Evolutionary conservation across 2,113 vertebrate species (phyloP).

Genomic region (Rhodinocichla rosea): DNA sequence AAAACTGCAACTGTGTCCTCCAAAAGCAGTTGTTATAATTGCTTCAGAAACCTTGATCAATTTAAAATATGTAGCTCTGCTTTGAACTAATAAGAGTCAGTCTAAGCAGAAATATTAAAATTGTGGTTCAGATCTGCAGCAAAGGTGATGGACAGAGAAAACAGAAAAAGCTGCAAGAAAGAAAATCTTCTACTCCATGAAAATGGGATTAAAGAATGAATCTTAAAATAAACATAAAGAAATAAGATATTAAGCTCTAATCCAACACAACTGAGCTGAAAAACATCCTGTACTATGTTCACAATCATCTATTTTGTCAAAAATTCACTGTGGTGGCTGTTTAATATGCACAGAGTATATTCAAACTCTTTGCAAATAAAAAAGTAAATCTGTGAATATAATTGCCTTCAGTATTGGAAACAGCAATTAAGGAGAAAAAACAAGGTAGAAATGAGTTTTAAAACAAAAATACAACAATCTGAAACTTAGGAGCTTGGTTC

Average conservation of each 20-base stretch:
- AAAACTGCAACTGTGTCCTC: constrained; percentile 20
- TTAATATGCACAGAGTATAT: background rate
- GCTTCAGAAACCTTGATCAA: constrained; percentile 22
- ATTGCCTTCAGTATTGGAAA: background rate
- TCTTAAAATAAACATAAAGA: constrained; percentile 17
- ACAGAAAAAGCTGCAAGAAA: background rate
- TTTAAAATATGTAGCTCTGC: background rate
- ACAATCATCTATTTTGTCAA: constrained; percentile 24
- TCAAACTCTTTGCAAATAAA: background rate
- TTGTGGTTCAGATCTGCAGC: background rate
- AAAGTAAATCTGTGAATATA: background rate
- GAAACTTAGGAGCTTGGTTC: background rate
- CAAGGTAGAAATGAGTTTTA: background rate
- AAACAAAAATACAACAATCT: background rate
- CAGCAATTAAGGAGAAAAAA: background rate
- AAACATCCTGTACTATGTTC: background rate
- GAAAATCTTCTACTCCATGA: background rate
- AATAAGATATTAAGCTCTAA: constrained; percentile 5
- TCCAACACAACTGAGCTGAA: constrained; percentile 7
- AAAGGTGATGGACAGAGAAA: constrained; percentile 8
- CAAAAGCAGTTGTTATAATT: constrained; percentile 25
- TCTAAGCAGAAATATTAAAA: constrained; percentile 5
- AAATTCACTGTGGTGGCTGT: background rate
- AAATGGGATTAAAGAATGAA: constrained; percentile 24
- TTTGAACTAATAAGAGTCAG: constrained; percentile 43